Percentiles rank a stretch among this genome's conserved stretches.
Conservation (phyloP, 2,888 invertebrate species). For the Machimus atricapillus region DNA sequence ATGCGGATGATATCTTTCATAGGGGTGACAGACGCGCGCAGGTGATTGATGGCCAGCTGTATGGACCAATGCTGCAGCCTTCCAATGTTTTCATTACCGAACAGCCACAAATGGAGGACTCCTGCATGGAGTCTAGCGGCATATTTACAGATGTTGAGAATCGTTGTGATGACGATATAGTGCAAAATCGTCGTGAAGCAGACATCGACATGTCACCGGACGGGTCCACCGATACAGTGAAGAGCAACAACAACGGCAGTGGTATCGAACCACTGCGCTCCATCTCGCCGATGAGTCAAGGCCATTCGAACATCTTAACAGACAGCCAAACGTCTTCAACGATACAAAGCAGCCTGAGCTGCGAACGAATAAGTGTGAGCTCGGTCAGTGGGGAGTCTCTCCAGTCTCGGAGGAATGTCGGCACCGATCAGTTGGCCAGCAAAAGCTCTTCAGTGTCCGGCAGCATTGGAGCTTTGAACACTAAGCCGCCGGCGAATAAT, state of each 20-base stretch:
- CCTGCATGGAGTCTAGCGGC: conserved; percentile 87
- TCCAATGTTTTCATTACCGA: conserved; percentile 65
- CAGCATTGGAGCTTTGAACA: conserved; percentile 30
- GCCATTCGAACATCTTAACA: conserved; percentile 49
- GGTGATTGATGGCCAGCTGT: conserved; percentile 89
- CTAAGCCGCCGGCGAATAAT: background rate
- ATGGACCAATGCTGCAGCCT: conserved; percentile 67
- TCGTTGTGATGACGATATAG: conserved; percentile 69
- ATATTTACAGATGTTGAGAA: conserved; percentile 88
- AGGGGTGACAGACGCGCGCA: conserved; percentile 79
- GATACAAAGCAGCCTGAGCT: conserved; percentile 54
- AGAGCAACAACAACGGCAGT: conserved; percentile 64
- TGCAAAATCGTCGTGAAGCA: conserved; percentile 59
- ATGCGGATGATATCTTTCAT: conserved; percentile 77
- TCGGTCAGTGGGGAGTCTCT: conserved; percentile 31
- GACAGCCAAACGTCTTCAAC: conserved; percentile 56
- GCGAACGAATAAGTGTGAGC: conserved; percentile 52
- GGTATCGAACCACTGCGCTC: conserved; percentile 46
- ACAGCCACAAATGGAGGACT: conserved; percentile 72
- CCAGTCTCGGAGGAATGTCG: background rate
- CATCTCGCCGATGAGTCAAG: conserved; percentile 52
- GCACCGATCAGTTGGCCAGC: background rate
- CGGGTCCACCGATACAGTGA: conserved; percentile 64
- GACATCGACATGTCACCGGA: conserved; percentile 72
- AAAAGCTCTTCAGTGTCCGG: conserved; percentile 41